Evolutionary conservation across 2,113 vertebrate genomes (phyloP), one percentile per base, ranked within the genome.

Genomic region (Bostrychus sinensis): DNA sequence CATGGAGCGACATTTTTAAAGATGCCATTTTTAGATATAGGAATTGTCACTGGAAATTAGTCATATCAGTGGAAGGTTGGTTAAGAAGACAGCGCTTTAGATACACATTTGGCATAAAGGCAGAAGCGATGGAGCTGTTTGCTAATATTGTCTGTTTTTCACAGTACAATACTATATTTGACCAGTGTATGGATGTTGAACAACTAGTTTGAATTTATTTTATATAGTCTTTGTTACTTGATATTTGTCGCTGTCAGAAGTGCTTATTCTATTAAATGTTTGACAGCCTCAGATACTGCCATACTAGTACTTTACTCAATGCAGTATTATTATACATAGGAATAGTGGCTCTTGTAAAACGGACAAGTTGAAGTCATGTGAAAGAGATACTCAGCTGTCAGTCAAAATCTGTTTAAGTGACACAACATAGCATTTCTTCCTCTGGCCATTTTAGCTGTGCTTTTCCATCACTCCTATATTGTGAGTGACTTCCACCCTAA

Each of bases 11-110:
- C 39, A 61, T 23, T 26, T 53, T 16, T 7, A 56, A 67, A 23
- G 14, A 14, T 28, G 4, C 62, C 64, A 36, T 54, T 77, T 80
- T 68, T 62, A 66, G 42, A 42, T 19, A 2, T 0, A 10, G n/a
- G 9, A 5, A 4, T 10, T 9, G 61, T 13, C 0, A 11, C 23
- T 14, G 16, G 39, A 65, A 62, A 66, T 53, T 6, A 23, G 20
- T 2, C 20, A 6, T 9, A 25, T 22, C 36, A 55, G 46, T n/a
- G 25, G 25, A 28, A 25, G 16, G 23, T 28, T 51, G 25, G 26
- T 51, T 5, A 3, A 32, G 30, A n/a, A 32, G 30, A 32, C 1
- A 26, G 25, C 32, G 26, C 14, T 65, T 59, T 48, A 20, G 69
- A 46, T 41, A 7, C 0, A 1, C 6, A 2, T 53, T 19, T 19